Conservation (phyloP, 2,888 invertebrate species). For the Microdon myrmicae region DNA sequence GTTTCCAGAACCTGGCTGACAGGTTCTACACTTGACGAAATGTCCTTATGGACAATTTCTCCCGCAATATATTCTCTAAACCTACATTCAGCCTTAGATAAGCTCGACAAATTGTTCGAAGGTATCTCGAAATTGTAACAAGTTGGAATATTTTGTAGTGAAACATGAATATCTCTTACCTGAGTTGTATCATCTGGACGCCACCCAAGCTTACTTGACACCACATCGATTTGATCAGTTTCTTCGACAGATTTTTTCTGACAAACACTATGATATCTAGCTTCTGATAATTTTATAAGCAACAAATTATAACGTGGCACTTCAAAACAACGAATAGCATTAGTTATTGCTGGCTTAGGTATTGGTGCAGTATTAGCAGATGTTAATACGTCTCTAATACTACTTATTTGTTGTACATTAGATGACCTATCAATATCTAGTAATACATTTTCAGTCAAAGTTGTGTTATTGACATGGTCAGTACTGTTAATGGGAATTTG, state of each 20-base stretch:
- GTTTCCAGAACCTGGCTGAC: too few relatives aligned
- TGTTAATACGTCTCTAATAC: conserved; percentile 39
- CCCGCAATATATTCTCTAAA: too few relatives aligned
- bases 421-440: conserved; percentile 21
- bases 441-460: conserved; percentile 22
- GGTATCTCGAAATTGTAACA: conserved; percentile 46
- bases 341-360: conserved; percentile 40
- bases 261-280: conserved; percentile 35
- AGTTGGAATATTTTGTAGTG: conserved; percentile 5
- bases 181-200: conserved; percentile 16
- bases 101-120: conserved; percentile 14
- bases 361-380: conserved; percentile 42
- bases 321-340: conserved; percentile 49
- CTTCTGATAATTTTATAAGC: conserved; percentile 46
- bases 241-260: conserved; percentile 21
- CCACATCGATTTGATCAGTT: conserved; percentile 6
- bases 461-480: conserved; percentile 25
- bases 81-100: conserved; percentile 22
- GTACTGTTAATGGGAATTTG: conserved; percentile 29
- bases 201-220: conserved; percentile 7
- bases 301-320: conserved; percentile 43
- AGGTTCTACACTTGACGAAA: too few relatives aligned
- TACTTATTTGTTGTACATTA: conserved; percentile 18
- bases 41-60: too few relatives aligned
- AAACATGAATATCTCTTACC: conserved; percentile 18